A percentile compares a stretch with the other conserved stretches of the same genome.
phyloP scores from a whole-genome alignment of 2,888 invertebrate genomes.

The Coelogynopora nodosa region DNA sequence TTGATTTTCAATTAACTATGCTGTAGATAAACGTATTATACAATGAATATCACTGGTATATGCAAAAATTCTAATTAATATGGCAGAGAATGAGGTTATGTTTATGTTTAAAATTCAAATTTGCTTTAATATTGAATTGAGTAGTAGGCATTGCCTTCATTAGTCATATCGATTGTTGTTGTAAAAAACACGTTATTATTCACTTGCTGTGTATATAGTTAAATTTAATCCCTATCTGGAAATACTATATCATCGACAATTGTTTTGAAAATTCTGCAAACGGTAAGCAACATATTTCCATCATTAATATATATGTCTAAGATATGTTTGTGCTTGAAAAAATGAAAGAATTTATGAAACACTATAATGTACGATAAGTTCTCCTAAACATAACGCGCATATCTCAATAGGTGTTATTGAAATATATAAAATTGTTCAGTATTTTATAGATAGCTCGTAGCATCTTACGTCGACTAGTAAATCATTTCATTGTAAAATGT shows the following conservation, averaged over 20 bases:
- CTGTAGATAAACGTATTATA: background rate
- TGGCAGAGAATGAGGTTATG: background rate
- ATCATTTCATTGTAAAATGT: background rate
- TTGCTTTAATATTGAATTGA: background rate
- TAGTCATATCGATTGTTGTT: background rate
- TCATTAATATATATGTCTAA: background rate
- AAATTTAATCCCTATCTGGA: background rate
- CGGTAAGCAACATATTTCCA: background rate
- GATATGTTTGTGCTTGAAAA: background rate
- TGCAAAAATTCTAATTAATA: background rate
- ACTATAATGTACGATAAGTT: background rate
- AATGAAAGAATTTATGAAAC: background rate
- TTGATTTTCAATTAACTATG: background rate
- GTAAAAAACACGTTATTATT: background rate
- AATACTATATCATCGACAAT: background rate
- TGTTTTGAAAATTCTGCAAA: background rate
- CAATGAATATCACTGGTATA: background rate
- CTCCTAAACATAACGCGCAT: background rate
- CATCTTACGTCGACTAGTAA: background rate
- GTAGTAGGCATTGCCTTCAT: background rate
- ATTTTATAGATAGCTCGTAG: background rate
- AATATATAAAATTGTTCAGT: background rate
- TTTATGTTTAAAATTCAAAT: background rate
- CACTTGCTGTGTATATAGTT: background rate
- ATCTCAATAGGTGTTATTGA: background rate